These are phyloP conservation scores for Emydoidea blandingii DNA, from an alignment of 2,797 vertebrate genomes.

Conservation along the genomic window DNA sequence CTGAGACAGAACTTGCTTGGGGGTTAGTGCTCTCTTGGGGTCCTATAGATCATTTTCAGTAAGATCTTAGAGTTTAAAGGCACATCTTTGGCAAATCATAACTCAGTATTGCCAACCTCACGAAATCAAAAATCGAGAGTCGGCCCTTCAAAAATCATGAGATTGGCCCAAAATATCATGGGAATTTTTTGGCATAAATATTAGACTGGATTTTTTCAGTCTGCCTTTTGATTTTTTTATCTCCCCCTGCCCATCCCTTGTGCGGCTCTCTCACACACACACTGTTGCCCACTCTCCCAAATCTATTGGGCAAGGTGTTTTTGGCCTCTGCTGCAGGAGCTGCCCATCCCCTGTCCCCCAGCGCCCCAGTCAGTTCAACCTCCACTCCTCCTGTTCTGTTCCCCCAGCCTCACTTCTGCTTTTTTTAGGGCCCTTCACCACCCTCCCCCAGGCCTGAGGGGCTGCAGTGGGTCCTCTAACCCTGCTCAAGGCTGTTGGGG, in stretches of 20 bases:
- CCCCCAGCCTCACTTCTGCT: not conserved
- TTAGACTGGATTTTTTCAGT: not conserved
- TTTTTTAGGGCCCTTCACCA: not conserved
- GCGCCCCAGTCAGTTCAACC: not conserved
- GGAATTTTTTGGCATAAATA: not conserved
- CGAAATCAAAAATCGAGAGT: not conserved
- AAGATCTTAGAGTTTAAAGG: not conserved
- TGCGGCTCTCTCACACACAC: not conserved
- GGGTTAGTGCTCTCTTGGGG: accelerated
- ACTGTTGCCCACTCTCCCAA: not conserved
- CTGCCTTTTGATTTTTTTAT: not conserved
- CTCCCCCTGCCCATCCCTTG: not conserved
- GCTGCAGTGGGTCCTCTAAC: not conserved
- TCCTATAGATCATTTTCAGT: not conserved
- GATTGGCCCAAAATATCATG: not conserved
- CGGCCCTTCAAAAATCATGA: not conserved
- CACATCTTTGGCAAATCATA: constrained; percentile 26
- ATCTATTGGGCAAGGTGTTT: not conserved
- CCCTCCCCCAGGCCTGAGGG: not conserved
- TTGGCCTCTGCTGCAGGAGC: not conserved
- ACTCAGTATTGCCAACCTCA: not conserved
- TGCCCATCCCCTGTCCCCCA: not conserved
- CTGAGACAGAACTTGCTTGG: not conserved
- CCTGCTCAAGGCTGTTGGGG: no score
- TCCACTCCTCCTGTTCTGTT: not conserved